These are phyloP conservation scores for Actias luna DNA, from an alignment of 2,888 invertebrate genomes.

Conservation along the genomic window DNA sequence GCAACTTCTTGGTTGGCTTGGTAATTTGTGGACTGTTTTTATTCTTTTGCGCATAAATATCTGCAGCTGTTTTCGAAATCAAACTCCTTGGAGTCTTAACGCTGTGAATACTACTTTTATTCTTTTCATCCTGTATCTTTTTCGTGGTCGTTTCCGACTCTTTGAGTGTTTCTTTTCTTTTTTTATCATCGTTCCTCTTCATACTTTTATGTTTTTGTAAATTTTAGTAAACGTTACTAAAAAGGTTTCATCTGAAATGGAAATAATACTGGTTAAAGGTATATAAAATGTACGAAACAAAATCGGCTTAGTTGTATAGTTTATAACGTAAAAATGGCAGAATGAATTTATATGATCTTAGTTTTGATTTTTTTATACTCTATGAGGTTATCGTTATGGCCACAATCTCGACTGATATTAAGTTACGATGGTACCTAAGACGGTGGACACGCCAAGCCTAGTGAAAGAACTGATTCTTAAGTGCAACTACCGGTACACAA, in stretches of 20 bases:
- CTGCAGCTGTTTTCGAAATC: conserved; percentile 54
- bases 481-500: too few species aligned
- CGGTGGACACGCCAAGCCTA: too few species aligned
- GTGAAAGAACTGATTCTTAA: too few species aligned
- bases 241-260: neutral
- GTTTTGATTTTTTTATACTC: too few species aligned
- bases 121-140: conserved; percentile 49
- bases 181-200: conserved; percentile 37
- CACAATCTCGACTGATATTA: too few species aligned
- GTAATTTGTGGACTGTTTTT: conserved; percentile 29
- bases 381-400: too few species aligned
- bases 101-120: conserved; percentile 44
- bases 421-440: too few species aligned
- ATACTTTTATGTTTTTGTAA: conserved; percentile 43
- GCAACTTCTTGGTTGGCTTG: conserved; percentile 53
- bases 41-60: conserved; percentile 63
- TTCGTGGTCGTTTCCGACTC: conserved; percentile 38
- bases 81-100: conserved; percentile 56
- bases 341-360: too few species aligned
- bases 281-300: too few species aligned
- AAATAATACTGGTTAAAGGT: neutral
- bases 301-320: too few species aligned
- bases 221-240: neutral
- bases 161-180: conserved; percentile 41
- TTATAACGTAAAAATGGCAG: too few species aligned